phyloP scores from a whole-genome alignment of 2,888 invertebrate genomes.

The Tiliacea citrago region DNA sequence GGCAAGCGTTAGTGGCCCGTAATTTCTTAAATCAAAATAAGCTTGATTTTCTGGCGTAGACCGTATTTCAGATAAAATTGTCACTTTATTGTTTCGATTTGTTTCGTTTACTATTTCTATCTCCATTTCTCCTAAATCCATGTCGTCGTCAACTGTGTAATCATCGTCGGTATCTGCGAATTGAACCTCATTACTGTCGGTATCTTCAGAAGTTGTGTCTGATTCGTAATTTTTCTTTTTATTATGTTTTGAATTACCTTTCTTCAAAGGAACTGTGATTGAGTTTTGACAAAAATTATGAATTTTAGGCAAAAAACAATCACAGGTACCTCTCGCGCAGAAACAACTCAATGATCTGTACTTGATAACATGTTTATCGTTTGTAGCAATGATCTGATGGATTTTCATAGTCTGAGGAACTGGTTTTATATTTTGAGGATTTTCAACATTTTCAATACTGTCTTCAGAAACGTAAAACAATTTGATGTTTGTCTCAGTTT shows the following conservation, averaged over 20 bases:
- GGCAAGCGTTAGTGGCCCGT: slow-evolving; percentile 9
- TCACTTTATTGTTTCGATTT: slow-evolving; percentile 2
- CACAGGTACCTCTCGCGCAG: neutral
- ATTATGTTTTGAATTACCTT: neutral
- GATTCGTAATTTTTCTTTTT: neutral
- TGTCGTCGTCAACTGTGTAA: slow-evolving; percentile 1
- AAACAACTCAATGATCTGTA: neutral
- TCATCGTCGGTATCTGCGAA: slow-evolving; percentile 1
- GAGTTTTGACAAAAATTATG: neutral
- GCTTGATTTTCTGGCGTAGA: slow-evolving; percentile 9
- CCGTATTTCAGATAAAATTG: slow-evolving; percentile 2
- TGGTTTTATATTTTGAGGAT: neutral
- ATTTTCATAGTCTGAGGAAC: slow-evolving; percentile 1
- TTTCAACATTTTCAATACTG: neutral
- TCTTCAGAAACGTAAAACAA: neutral
- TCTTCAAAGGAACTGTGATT: neutral
- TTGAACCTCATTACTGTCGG: slow-evolving; percentile 1
- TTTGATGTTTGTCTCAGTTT: slow-evolving; percentile 1
- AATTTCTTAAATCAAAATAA: slow-evolving; percentile 12
- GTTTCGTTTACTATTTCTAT: slow-evolving; percentile 10
- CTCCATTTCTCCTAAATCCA: neutral
- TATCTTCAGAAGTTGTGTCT: neutral
- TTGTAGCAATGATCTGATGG: slow-evolving; percentile 7
- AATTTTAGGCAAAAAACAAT: slow-evolving; percentile 8
- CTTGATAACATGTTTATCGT: slow-evolving; percentile 5